Percentiles rank a stretch among this genome's conserved stretches.
phyloP scores from a whole-genome alignment of 2,113 vertebrate genomes.

The Cercocebus atys region DNA sequence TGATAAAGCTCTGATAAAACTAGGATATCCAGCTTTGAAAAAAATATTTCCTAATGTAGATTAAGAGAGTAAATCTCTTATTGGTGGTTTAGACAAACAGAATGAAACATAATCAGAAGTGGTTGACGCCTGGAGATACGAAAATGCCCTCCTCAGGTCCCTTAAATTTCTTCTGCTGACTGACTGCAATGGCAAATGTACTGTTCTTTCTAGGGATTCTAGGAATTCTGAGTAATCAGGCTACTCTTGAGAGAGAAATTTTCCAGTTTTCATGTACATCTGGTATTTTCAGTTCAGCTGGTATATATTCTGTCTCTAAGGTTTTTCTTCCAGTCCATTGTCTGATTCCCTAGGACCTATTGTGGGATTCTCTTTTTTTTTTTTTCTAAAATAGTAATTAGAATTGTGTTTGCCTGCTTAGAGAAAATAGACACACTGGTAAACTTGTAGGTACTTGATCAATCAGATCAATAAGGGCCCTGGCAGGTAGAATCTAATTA shows the following conservation, averaged over 20 bases:
- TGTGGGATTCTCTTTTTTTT: not conserved
- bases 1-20: not conserved
- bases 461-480: not conserved
- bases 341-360: conserved; percentile 24
- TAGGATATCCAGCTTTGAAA: not conserved
- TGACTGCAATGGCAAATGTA: not conserved
- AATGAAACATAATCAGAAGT: not conserved
- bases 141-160: not conserved
- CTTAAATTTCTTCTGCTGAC: not conserved
- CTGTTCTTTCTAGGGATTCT: not conserved
- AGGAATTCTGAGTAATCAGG: not conserved
- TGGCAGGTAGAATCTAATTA: not conserved
- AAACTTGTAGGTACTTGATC: not conserved
- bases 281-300: not conserved
- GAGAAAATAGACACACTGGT: not conserved
- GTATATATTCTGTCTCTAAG: not conserved
- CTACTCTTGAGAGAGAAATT: not conserved
- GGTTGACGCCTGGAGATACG: not conserved
- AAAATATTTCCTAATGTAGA: not conserved
- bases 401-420: conserved; percentile 44
- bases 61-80: not conserved
- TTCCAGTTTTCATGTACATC: not conserved
- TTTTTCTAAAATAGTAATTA: not conserved
- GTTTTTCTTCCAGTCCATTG: not conserved
- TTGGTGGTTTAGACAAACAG: not conserved